Evolutionary conservation across 2,797 vertebrate species (phyloP), one percentile per base, ranked within the genome.

Genomic region (Apogon talboti): DNA sequence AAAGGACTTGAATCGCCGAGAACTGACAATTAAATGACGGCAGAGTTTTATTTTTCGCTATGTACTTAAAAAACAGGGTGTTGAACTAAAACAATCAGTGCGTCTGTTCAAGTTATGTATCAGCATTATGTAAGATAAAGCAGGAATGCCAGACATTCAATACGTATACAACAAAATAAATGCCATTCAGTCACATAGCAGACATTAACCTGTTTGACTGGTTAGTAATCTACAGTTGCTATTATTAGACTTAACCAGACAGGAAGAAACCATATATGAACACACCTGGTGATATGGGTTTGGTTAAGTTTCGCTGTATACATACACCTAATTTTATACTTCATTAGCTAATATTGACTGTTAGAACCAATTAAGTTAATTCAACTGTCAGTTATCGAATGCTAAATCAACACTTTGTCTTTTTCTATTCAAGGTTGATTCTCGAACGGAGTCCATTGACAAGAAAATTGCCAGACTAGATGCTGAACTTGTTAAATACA

Each of bases 381-480:
- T 2, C 0, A 11, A 2, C 30, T 46, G 11, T 40, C 24, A 30
- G 1, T 30, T 1, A 33, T 10, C 35, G 16, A 1, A 5, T 28
- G 24, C 24, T n/a, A n/a, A 8, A 12, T 0, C 12, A 21, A 18
- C 6, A 15, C 7, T 7, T 13, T 38, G 12, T 61, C 14, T 41
- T 55, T 28, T 57, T 66, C 49, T 41, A 4, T 41, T 40, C 2
- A 18, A 99, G 98, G 98, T 99, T 78, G 98, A 99, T 76, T 91
- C 94, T 74, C 94, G 98, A 76, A 74, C 96, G 5, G 98, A 99
- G 64, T 99, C 98, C 0, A 89, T 97, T 72, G 98, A 99, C 76
- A 99, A 99, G 91, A 99, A 99, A 88, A 96, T 99, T 4, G 87
- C 95, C 60, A 94, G 93, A 67, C 93, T 99, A 59, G 98, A 99